Evolutionary conservation across 2,888 invertebrate species (phyloP), one percentile per base, ranked within the genome.

Genomic region (Erpobdella octoculata): DNA sequence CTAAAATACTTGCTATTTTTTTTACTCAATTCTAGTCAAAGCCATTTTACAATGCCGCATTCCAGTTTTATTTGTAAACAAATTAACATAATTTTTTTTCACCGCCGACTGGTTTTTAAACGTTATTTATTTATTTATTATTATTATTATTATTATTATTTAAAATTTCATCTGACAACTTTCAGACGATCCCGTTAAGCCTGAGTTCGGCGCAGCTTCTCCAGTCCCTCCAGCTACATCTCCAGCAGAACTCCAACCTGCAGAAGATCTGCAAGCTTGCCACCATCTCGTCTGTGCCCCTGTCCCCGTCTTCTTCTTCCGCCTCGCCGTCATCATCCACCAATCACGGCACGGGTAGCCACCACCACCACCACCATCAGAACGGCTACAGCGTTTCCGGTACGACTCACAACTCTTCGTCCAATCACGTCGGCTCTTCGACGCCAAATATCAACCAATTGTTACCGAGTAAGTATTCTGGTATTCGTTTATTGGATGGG

Each of bases 361-460:
- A n/a, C n/a, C 15, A 35, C 66, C 25, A 35, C 38, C 38, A 67
- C n/a, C 41, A 68, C 46, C 53, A 25, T 18, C 38, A 62, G 25
- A 38, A 38, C 66, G 66, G 37, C 38, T 38, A 48, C 48, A 38
- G 8, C 48, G 25, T 21, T 6, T 48, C 41, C 5, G 62, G 62
- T 28, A 28, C 62, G n/a, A 33, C 62, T 1, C 46, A 41, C n/a
- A 41, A 12, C n/a, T 31, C 62, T 15, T 41, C 67, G 46, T 31
- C 67, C 46, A 53, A 31, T 37, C 72, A 59, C 25, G 67, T 38
- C 8, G 67, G 33, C 5, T 59, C 73, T 37, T 48, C 66, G 21
- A 72, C 76, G 15, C 74, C 76, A n/a, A 76, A 76, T 71, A 76
- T 76, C 72, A 76, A 76, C 74, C 76, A 76, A 70, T 74, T 76